phyloP scores from a whole-genome alignment of 2,113 vertebrate species.

The Talpa occidentalis region DNA sequence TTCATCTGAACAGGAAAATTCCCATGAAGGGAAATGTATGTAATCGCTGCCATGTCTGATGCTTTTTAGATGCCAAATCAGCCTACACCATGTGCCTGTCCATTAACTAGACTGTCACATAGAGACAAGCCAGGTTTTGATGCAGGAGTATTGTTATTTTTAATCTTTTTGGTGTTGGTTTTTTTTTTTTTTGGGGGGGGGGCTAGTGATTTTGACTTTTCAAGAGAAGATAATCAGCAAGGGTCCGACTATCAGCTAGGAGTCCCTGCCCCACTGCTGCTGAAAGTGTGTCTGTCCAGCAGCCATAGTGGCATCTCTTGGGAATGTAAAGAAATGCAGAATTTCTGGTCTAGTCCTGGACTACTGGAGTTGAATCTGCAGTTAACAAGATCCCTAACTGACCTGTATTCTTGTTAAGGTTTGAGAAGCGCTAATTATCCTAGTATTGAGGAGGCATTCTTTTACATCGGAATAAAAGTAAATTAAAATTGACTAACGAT shows the following conservation, averaged over 20 bases:
- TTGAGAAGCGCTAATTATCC: neutral
- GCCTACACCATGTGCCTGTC: neutral
- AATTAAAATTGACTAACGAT: constrained; percentile 38
- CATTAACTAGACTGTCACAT: neutral
- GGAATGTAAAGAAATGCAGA: neutral
- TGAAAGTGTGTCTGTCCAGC: neutral
- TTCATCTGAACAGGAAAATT: constrained; percentile 51
- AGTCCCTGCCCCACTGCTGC: neutral
- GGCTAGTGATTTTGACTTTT: neutral
- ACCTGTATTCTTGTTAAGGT: neutral
- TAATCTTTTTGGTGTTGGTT: neutral
- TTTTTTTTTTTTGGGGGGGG: neutral
- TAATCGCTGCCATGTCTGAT: neutral
- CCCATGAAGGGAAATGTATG: neutral
- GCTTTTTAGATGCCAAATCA: constrained; percentile 47
- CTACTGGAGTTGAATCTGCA: neutral
- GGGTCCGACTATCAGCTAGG: neutral
- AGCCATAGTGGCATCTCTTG: neutral
- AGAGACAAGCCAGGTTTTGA: neutral
- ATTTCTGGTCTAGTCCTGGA: neutral
- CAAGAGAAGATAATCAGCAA: neutral
- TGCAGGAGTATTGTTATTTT: constrained; percentile 3
- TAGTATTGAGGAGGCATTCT: constrained; percentile 54
- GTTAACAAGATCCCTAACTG: neutral
- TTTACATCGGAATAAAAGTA: constrained; percentile 60